Evolutionary conservation across 2,888 invertebrate genomes (phyloP), one percentile per base, ranked within the genome.

Genomic region (Mesoligia furuncula): DNA sequence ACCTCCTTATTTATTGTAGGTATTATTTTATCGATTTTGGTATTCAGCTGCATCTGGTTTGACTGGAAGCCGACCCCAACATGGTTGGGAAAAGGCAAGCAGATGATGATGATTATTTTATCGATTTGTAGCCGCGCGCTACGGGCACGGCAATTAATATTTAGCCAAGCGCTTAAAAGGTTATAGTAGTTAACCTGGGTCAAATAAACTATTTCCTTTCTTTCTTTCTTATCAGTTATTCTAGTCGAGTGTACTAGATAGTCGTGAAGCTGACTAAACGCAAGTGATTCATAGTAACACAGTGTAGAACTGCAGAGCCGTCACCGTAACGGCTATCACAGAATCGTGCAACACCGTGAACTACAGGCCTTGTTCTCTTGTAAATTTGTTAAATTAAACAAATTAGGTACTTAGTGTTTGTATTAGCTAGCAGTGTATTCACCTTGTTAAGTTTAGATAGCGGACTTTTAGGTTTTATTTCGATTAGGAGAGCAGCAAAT

Each of bases 251-350:
- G 42, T n/a, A 68, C 65, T 45, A 81, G 83, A 77, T 81, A 67
- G 27, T 39, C 57, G 79, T 71, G 70, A 73, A 80, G 65, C 65
- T 67, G 13, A 80, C 67, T 76, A 72, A 75, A 78, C 48, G 64
- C 69, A 86, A 77, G 75, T 80, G 83, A 86, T 77, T 76, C 83
- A 81, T 81, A 79, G 87, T 88, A 88, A 88, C 83, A 83, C 86
- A 65, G 85, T 81, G 62, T 51, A 57, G 65, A 17, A 59, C 85
- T 81, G 62, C 59, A 57, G 65, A 17, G 62, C 85, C 79, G 83
- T 78, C 85, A 85, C 77, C 87, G 87, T 81, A 81, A 88, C 88
- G 85, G n/a, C 81, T 88, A 88, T 88, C 87, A 74, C 64, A 42
- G 75, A 75, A 88, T 88, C 88, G 83, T 72, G 78, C 78, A 85